Conservation (phyloP, 2,888 invertebrate genomes). For the Chrysolina haemoptera region DNA sequence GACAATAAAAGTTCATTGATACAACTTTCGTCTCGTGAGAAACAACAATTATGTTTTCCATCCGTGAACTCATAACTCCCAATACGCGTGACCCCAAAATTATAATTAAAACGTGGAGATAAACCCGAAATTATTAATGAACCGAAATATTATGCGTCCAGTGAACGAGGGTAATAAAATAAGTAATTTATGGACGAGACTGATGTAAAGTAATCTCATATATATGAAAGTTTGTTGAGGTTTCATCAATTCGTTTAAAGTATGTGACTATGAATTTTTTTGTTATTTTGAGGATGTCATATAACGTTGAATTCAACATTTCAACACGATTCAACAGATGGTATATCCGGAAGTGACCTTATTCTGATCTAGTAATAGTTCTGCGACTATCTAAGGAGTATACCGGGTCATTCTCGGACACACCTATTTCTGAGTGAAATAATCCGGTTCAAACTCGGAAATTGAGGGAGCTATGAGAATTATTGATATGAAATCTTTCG, state of each 20-base stretch:
- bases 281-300: neutral
- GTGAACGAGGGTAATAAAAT: neutral
- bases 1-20: neutral
- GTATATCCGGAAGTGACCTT: neutral
- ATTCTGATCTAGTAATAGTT: neutral
- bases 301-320: neutral
- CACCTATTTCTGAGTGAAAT: no score
- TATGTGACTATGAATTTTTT: neutral
- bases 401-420: no score
- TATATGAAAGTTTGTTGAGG: neutral
- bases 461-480: no score
- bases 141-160: neutral
- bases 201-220: neutral
- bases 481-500: no score
- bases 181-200: neutral
- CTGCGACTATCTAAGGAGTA: neutral
- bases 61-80: slow-evolving; percentile 4
- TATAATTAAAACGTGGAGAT: neutral
- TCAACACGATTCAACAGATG: slow-evolving; percentile 2
- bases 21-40: slow-evolving; percentile 12
- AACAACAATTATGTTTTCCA: neutral
- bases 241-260: neutral
- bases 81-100: slow-evolving; percentile 11
- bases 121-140: slow-evolving; percentile 7
- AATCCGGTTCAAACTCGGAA: no score